Evolutionary conservation across 2,797 vertebrate genomes (phyloP).

Genomic region (Enteromius treurensis): DNA sequence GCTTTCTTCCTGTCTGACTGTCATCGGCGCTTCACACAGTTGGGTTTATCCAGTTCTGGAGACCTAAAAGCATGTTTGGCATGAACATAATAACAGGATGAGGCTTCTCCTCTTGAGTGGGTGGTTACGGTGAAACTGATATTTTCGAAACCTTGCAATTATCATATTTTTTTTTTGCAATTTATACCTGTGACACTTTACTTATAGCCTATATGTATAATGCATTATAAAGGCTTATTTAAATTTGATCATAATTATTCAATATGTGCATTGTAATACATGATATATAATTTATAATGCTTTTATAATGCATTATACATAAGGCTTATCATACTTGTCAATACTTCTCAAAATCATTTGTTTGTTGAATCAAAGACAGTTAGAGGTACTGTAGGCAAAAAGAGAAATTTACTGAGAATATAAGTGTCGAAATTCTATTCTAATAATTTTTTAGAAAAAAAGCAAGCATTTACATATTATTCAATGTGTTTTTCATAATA

Average conservation of each 20-base stretch:
- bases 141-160: neutral
- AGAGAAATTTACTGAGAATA: neutral
- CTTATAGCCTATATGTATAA: neutral
- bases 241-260: neutral
- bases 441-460: too few relatives aligned
- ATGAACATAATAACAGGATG: conserved; percentile 4
- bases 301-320: too few relatives aligned
- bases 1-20: neutral
- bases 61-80: conserved; percentile 7
- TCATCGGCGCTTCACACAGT: neutral
- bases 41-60: neutral
- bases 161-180: neutral
- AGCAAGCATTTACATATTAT: neutral
- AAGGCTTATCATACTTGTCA: too few relatives aligned
- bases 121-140: neutral
- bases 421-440: neutral
- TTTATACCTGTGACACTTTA: neutral
- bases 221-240: neutral
- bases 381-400: neutral
- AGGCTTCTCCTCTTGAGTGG: neutral
- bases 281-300: too few relatives aligned
- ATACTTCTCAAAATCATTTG: neutral
- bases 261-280: neutral
- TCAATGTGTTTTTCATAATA: neutral
- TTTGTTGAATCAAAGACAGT: neutral